Conservation (phyloP, 2,888 invertebrate genomes). For the Torymus aiolomorphi region DNA sequence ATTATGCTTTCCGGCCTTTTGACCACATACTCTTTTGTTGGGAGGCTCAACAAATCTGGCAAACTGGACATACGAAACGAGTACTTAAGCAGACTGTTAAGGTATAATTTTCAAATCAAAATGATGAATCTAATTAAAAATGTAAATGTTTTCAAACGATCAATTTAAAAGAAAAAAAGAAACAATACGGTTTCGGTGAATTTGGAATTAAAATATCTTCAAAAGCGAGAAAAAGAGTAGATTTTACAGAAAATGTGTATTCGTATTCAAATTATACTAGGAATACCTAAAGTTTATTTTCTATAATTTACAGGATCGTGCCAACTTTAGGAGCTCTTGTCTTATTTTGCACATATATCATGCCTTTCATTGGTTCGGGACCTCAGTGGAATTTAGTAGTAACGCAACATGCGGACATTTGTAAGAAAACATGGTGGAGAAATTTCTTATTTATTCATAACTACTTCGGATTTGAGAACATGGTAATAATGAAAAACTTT, state of each 20-base stretch:
- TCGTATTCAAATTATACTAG: no score
- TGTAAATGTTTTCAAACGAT: no score
- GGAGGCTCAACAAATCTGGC: slow-evolving; percentile 78
- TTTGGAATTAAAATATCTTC: no score
- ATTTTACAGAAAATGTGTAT: no score
- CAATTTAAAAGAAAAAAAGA: no score
- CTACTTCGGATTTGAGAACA: slow-evolving; percentile 84
- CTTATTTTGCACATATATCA: slow-evolving; percentile 81
- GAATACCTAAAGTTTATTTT: no score
- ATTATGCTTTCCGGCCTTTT: slow-evolving; percentile 83
- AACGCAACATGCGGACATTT: slow-evolving; percentile 82
- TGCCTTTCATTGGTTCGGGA: slow-evolving; percentile 81
- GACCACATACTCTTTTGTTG: slow-evolving; percentile 81
- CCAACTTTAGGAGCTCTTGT: slow-evolving; percentile 82
- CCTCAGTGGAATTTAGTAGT: slow-evolving; percentile 85
- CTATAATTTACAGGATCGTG: slow-evolving; percentile 76
- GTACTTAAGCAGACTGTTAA: slow-evolving; percentile 80
- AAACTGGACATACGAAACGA: slow-evolving; percentile 79
- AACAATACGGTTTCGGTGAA: no score
- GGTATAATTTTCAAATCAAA: slow-evolving; percentile 66
- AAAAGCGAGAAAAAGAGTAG: no score
- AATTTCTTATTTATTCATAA: slow-evolving; percentile 84
- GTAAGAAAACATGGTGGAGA: slow-evolving; percentile 84
- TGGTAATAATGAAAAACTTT: slow-evolving; percentile 75
- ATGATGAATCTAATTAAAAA: background rate